Conservation (phyloP, 2,113 vertebrate species). For the Muscicapa adusta region DNA sequence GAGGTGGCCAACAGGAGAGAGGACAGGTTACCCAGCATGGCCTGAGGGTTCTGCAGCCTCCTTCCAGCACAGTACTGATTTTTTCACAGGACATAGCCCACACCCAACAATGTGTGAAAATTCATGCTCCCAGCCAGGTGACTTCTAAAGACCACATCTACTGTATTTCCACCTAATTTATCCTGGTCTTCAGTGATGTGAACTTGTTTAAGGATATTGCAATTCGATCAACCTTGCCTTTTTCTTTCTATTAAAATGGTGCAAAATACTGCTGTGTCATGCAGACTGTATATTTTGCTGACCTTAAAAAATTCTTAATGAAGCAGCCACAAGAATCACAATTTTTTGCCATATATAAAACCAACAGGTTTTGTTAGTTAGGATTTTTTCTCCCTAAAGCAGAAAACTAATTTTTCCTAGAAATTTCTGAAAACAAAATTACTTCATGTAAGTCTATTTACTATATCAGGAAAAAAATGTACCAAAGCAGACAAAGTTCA, state of each 20-base stretch:
- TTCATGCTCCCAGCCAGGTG: background rate
- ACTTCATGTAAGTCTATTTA: background rate
- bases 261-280: background rate
- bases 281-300: background rate
- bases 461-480: background rate
- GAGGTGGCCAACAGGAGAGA: accelerated
- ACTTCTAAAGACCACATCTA: background rate
- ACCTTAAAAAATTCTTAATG: background rate
- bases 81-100: background rate
- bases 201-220: background rate
- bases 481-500: background rate
- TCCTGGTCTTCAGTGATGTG: background rate
- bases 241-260: background rate
- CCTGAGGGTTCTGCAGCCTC: background rate
- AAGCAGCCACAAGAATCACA: background rate
- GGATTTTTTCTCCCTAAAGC: background rate
- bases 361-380: background rate
- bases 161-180: background rate
- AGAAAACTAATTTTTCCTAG: background rate
- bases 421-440: background rate
- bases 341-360: background rate
- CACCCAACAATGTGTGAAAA: background rate
- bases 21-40: accelerated
- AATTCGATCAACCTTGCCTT: background rate
- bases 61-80: accelerated